phyloP scores from a whole-genome alignment of 2,113 vertebrate genomes.

The Equus przewalskii region DNA sequence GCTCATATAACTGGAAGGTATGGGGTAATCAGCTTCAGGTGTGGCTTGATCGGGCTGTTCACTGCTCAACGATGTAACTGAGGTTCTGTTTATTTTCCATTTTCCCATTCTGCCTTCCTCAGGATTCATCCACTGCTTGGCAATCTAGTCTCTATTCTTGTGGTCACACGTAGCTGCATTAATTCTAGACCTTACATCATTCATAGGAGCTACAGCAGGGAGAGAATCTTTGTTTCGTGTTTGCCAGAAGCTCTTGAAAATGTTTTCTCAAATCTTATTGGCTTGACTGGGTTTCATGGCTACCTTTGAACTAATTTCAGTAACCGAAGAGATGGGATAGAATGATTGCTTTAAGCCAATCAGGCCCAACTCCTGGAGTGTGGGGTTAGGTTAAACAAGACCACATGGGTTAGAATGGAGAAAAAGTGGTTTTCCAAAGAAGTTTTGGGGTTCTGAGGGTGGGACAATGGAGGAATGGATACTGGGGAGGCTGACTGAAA shows the following conservation, averaged over 20 bases:
- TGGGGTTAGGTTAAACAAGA: neutral
- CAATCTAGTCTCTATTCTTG: neutral
- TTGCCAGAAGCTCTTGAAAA: slow-evolving; percentile 42
- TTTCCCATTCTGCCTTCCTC: neutral
- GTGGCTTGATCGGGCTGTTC: slow-evolving; percentile 20
- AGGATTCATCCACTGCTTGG: neutral
- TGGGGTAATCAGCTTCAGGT: neutral
- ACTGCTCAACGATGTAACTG: neutral
- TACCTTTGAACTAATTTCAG: slow-evolving; percentile 13
- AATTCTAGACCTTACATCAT: slow-evolving; percentile 35
- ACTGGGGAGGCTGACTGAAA: neutral
- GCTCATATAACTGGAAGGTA: neutral
- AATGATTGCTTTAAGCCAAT: neutral
- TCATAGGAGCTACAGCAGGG: neutral
- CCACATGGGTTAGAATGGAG: neutral
- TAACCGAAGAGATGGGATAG: neutral
- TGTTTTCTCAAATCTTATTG: neutral
- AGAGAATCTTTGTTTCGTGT: neutral
- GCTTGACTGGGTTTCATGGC: neutral
- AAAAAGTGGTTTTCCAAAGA: slow-evolving; percentile 51
- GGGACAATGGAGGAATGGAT: neutral
- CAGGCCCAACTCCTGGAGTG: neutral
- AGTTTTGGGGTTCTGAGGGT: neutral
- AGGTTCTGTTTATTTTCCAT: neutral
- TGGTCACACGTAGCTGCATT: neutral